These are phyloP conservation scores for Jaculus jaculus DNA, from an alignment of 2,113 vertebrate species.

Conservation along the genomic window DNA sequence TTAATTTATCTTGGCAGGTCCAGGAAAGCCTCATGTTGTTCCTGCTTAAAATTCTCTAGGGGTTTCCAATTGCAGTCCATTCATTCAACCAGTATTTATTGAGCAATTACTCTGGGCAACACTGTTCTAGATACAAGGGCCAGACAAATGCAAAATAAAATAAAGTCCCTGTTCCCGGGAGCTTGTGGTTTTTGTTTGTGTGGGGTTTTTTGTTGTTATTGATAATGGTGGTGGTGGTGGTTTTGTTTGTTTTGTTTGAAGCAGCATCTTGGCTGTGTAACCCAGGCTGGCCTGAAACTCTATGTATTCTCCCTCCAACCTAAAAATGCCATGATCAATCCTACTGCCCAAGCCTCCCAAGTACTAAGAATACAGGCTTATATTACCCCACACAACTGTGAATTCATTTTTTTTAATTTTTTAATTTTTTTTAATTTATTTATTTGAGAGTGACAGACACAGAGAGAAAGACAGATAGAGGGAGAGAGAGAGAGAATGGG, in stretches of 20 bases:
- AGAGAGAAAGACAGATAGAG: too few species aligned
- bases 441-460: too few species aligned
- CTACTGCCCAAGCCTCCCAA: background rate
- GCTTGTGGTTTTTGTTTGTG: background rate
- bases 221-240: background rate
- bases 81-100: slow-evolving; percentile 32
- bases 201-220: background rate
- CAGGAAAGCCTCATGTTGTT: background rate
- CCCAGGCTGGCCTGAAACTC: background rate
- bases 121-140: background rate
- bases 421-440: too few species aligned
- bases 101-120: background rate
- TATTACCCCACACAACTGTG: background rate
- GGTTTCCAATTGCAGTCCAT: background rate
- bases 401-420: too few species aligned
- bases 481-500: too few species aligned
- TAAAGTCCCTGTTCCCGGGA: background rate
- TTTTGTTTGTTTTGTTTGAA: background rate
- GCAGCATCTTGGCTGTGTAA: background rate
- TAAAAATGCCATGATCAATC: background rate
- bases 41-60: slow-evolving; percentile 38
- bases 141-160: background rate
- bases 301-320: background rate
- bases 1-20: slow-evolving; percentile 22
- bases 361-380: background rate